Evolutionary conservation across 2,888 invertebrate species (phyloP), one percentile per base, ranked within the genome.

Genomic region (Lasioglossum figueresi): DNA sequence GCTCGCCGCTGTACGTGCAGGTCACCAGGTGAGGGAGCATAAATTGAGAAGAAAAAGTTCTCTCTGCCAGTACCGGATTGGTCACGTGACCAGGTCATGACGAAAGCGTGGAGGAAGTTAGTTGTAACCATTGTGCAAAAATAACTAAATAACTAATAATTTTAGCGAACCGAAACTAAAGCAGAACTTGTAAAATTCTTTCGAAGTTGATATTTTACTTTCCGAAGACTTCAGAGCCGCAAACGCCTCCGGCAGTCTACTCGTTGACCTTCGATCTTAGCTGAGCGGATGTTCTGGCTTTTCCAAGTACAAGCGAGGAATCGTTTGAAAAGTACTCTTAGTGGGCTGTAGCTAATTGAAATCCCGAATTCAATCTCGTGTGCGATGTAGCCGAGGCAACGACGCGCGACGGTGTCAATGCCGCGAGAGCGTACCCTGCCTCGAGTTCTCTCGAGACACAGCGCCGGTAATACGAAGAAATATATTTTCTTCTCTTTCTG

Each of bases 321-420:
- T 70, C 48, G 45, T 68, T 56, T 34, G 75, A 71, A 63, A 56
- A 56, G 63, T 48, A 68, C 45, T 37, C 45, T 45, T 43, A 31
- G 37, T 71, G 76, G 80, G 70, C 66, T 0, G 75, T 37, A 52
- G 76, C 73, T 81, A 80, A 88, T 87, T 88, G 66, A 85, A 87
- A 82, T 83, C 76, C 59, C 68, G 31, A 76, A 75, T 83, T 23
- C 48, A 81, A 79, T 86, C 78, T 82, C 74, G 63, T 70, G 81
- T 45, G 63, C 27, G 40, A n/a, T 63, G 72, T 40, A 78, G 27
- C 56, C 63, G 80, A 79, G 68, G 75, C 56, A 78, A 80, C 59
- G 76, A 66, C 83, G 80, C 83, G 80, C 59, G 82, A 68, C 83
- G 82, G 80, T 91, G 91, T 91, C 91, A 91, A 92, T 91, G 91